Evolutionary conservation across 2,888 invertebrate species (phyloP), one percentile per base, ranked within the genome.

Genomic region (Petrolisthes manimaculis): DNA sequence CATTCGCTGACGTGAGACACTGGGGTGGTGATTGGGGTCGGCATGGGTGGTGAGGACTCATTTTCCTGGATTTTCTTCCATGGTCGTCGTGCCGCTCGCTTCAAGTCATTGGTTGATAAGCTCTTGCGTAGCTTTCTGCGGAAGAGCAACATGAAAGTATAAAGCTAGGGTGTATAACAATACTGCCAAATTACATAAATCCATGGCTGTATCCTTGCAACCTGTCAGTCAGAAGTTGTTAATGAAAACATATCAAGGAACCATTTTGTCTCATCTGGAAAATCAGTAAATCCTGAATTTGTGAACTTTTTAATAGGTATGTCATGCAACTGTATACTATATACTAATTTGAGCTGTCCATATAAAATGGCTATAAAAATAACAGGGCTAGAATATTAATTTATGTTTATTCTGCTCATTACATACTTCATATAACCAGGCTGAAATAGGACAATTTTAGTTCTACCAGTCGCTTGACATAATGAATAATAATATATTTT

Each of bases 21-120:
- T 71, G 71, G 71, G 61, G 61, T 61, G 61, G 71, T 12, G 71
- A 21, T 71, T 14, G 71, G 71, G 12, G 71, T 53, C 54, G 79
- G 78, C 12, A 78, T 71, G 54, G 67, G 24, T 54, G 83, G 83
- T 54, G 84, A 51, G 14, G 83, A 74, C 8, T 83, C 86, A n/a
- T 84, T 83, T 14, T 88, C 86, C 77, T 83, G 88, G 71, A 88
- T 88, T 75, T 85, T 88, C 53, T 90, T 85, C 89, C 96, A 97
- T 14, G 97, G 97, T 93, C 97, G 97, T 91, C 97, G 95, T 77
- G 97, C 97, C 91, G 96, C 96, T 92, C 97, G 95, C 92, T 97
- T 95, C 92, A 97, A 94, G 93, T 97, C 97, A 91, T 95, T 94
- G 92, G 95, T 95, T 91, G 96, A 95, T 93, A 98, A 94, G 93